Evolutionary conservation across 1,140 invertebrate species (phyloP).

Genomic region (Drosophila mauritiana): DNA sequence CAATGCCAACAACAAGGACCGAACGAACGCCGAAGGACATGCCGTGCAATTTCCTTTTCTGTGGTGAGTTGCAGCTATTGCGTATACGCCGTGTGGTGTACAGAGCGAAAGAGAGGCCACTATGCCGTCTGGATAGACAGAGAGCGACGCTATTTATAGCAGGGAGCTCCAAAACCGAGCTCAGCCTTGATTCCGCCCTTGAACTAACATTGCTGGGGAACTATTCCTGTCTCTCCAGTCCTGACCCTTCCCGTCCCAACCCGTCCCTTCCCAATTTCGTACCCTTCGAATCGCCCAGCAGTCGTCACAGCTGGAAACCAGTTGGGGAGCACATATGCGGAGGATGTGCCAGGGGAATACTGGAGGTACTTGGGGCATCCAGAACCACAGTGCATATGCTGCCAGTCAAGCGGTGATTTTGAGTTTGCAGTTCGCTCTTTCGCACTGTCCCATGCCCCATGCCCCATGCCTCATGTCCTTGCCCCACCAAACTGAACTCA

Average conservation of each 20-base stretch:
- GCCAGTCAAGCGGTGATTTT: constrained; percentile 59
- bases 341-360: not conserved
- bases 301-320: constrained; percentile 73
- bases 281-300: constrained; percentile 33
- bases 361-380: constrained; percentile 12
- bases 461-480: constrained; percentile 68
- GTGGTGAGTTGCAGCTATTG: constrained; percentile 71
- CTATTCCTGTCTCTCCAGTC: constrained; percentile 32
- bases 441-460: constrained; percentile 29
- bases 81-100: constrained; percentile 65
- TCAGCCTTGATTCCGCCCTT: constrained; percentile 68
- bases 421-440: constrained; percentile 23
- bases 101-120: constrained; percentile 17
- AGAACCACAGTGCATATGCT: constrained; percentile 54
- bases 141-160: constrained; percentile 57
- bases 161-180: constrained; percentile 37
- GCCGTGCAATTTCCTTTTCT: constrained; percentile 39
- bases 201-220: constrained; percentile 64
- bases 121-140: constrained; percentile 6
- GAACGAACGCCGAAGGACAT: constrained; percentile 48
- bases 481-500: constrained; percentile 47
- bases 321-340: constrained; percentile 17
- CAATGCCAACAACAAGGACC: constrained; percentile 25
- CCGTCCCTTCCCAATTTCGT: constrained; percentile 6
- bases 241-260: constrained; percentile 3